Conservation (phyloP, 2,888 invertebrate genomes). For the Hypolimnas misippus region DNA sequence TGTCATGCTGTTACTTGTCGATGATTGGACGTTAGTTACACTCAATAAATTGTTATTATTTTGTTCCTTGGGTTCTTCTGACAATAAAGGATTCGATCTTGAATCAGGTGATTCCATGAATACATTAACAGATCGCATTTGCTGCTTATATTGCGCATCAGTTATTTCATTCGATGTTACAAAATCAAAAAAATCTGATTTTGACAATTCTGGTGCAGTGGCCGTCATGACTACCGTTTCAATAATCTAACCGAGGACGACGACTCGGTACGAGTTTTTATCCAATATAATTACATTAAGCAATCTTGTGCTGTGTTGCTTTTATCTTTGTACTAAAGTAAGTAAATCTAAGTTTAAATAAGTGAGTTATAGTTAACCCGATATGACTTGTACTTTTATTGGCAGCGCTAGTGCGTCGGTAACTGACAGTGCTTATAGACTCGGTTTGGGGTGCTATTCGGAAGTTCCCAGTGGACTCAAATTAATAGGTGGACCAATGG, state of each 20-base stretch:
- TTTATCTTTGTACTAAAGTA: constrained; percentile 78
- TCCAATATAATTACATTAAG: constrained; percentile 61
- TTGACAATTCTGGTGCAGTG: constrained; percentile 93
- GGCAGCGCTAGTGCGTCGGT: constrained; percentile 82
- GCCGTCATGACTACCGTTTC: constrained; percentile 93
- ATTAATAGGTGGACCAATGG: constrained; percentile 78
- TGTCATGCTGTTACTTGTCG: constrained; percentile 60
- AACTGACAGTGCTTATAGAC: constrained; percentile 71
- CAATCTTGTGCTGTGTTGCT: constrained; percentile 43
- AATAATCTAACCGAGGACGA: constrained; percentile 71
- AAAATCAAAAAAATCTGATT: constrained; percentile 95
- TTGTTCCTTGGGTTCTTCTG: constrained; percentile 82
- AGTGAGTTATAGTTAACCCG: constrained; percentile 69
- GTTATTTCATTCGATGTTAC: constrained; percentile 91
- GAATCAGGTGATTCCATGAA: constrained; percentile 85
- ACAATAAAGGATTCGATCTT: constrained; percentile 76
- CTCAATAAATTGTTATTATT: constrained; percentile 86
- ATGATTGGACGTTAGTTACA: constrained; percentile 57
- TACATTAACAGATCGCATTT: constrained; percentile 87
- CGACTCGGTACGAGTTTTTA: constrained; percentile 59
- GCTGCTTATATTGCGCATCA: constrained; percentile 87
- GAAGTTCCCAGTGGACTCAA: constrained; percentile 62
- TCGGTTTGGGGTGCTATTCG: constrained; percentile 69
- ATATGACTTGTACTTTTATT: constrained; percentile 83
- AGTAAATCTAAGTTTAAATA: constrained; percentile 78